Percentiles rank a stretch among this genome's conserved stretches.
These are phyloP conservation scores for Synergus umbraculus DNA, from an alignment of 2,888 invertebrate species.

Conservation along the genomic window DNA sequence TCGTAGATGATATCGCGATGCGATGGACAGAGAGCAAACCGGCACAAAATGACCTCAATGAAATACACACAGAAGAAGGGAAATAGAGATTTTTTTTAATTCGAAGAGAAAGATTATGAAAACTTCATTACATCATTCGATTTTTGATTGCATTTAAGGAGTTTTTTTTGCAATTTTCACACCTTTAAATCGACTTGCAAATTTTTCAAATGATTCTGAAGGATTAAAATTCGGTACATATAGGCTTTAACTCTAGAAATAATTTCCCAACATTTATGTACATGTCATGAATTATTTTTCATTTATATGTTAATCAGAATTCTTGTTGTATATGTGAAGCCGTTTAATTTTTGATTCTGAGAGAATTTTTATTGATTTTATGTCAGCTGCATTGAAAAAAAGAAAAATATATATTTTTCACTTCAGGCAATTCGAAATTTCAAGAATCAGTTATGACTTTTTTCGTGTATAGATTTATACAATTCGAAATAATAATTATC, in stretches of 20 bases:
- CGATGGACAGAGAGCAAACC: conserved; percentile 42
- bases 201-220: background rate
- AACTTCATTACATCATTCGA: background rate
- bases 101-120: background rate
- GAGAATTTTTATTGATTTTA: background rate
- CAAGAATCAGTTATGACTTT: background rate
- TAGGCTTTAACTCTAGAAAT: background rate
- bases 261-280: background rate
- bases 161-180: too few relatives aligned
- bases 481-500: too few relatives aligned
- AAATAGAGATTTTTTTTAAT: conserved; percentile 8
- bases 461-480: too few relatives aligned
- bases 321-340: background rate
- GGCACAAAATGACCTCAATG: conserved; percentile 41
- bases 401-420: background rate
- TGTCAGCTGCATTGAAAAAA: background rate
- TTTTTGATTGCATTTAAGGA: background rate
- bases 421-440: background rate
- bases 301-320: background rate
- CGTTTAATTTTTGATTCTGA: background rate
- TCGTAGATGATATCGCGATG: conserved; percentile 39
- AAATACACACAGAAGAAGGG: conserved; percentile 9
- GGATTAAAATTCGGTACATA: background rate
- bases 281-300: background rate
- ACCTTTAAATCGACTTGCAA: too few relatives aligned